These are phyloP conservation scores for Catagonus wagneri DNA, from an alignment of 2,113 vertebrate genomes.

Conservation along the genomic window DNA sequence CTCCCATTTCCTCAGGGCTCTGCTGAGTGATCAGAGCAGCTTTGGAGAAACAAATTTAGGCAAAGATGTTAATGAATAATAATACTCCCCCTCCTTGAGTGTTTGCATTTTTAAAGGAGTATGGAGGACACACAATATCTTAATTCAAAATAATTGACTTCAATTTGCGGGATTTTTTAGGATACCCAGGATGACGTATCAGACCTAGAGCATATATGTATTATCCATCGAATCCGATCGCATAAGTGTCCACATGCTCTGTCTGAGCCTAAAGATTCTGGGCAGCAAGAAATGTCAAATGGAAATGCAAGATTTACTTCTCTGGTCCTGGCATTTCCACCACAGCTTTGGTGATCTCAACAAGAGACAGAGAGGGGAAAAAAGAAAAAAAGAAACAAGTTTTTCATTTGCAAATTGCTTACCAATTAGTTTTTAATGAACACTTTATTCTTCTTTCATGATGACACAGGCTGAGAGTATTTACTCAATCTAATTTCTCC, in stretches of 20 bases:
- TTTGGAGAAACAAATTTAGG: neutral
- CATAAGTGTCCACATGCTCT: neutral
- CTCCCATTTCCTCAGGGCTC: neutral
- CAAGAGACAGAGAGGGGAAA: neutral
- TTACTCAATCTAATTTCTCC: conserved; percentile 47
- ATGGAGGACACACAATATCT: neutral
- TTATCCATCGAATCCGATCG: neutral
- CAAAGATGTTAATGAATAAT: neutral
- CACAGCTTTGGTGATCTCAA: neutral
- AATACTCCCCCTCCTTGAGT: neutral
- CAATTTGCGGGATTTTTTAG: neutral
- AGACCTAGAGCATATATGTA: neutral
- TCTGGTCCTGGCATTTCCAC: neutral
- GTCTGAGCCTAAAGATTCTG: neutral
- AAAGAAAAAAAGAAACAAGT: neutral
- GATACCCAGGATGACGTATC: neutral
- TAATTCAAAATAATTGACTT: conserved; percentile 39
- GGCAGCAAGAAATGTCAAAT: neutral
- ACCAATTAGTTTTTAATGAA: conserved; percentile 61
- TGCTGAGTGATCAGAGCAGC: neutral
- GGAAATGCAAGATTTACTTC: neutral
- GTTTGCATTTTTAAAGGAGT: neutral
- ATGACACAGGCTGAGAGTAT: conserved; percentile 18
- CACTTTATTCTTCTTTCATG: conserved; percentile 3
- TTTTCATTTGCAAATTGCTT: conserved; percentile 55